A percentile compares a stretch with the other conserved stretches of the same genome.
Evolutionary conservation across 92 coral and sea anemone species (phyloP).

Genomic region (Plumapathes pennacea): DNA sequence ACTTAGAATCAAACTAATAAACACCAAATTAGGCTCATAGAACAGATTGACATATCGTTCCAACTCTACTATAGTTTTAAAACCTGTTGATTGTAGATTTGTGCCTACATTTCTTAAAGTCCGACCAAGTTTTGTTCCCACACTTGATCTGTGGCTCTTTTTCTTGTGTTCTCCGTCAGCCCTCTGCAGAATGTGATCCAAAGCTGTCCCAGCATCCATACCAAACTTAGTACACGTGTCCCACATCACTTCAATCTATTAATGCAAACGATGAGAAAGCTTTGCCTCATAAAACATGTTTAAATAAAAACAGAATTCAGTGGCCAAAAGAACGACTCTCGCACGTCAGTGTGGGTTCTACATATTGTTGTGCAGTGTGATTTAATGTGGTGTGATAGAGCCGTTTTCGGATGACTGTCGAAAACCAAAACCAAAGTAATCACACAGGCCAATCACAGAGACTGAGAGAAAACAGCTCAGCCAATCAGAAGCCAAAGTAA

Average conservation of each 20-base stretch:
- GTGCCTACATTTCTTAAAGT: constrained; percentile 68
- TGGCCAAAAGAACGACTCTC: too few species aligned
- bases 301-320: not conserved
- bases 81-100: not conserved
- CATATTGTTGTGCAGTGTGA: too few species aligned
- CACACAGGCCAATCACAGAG: too few species aligned
- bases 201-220: constrained; percentile 17
- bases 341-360: too few species aligned
- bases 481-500: too few species aligned
- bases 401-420: too few species aligned
- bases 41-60: not conserved
- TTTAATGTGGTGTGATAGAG: too few species aligned
- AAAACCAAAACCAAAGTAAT: too few species aligned
- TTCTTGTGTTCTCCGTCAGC: constrained; percentile 70
- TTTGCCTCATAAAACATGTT: not conserved
- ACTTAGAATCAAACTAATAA: not conserved
- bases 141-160: constrained; percentile 39
- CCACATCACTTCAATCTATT: constrained; percentile 61
- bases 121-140: constrained; percentile 53
- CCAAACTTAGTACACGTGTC: constrained; percentile 47
- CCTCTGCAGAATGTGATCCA: constrained; percentile 39
- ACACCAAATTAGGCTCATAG: not conserved
- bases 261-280: not conserved
- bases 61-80: not conserved
- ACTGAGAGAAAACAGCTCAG: too few species aligned